A percentile compares a stretch with the other conserved stretches of the same genome.
Evolutionary conservation across 2,888 invertebrate genomes (phyloP).

Genomic region (Eupeodes latifasciatus): DNA sequence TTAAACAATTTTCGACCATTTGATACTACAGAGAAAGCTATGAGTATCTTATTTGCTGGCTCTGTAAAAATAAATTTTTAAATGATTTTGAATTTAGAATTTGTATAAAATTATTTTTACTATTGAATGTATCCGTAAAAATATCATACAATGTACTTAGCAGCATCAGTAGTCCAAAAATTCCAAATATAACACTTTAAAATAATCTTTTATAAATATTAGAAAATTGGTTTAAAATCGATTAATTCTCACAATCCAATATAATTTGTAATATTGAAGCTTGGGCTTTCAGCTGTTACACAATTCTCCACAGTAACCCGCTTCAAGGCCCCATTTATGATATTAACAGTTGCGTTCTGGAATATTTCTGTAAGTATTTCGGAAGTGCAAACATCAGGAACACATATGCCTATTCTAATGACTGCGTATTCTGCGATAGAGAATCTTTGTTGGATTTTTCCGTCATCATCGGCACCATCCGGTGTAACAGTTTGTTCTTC

Average conservation of each 20-base stretch:
- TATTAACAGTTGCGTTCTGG: slow-evolving; percentile 19
- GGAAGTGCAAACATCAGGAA: slow-evolving; percentile 54
- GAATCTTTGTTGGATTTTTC: slow-evolving; percentile 7
- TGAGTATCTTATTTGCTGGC: not conserved
- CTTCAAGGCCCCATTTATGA: slow-evolving; percentile 33
- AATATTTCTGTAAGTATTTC: slow-evolving; percentile 38
- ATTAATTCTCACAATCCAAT: slow-evolving; percentile 55
- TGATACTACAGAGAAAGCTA: slow-evolving; percentile 53
- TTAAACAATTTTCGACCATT: slow-evolving; percentile 56
- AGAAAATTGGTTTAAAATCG: not conserved
- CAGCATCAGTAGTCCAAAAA: slow-evolving; percentile 40
- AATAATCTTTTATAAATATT: not conserved
- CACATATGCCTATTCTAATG: slow-evolving; percentile 56
- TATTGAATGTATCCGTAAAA: slow-evolving; percentile 9
- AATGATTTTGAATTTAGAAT: not conserved
- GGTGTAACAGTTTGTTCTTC: not conserved
- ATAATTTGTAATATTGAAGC: slow-evolving; percentile 52
- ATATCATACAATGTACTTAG: slow-evolving; percentile 54
- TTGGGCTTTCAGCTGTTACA: slow-evolving; percentile 1
- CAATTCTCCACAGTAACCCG: slow-evolving; percentile 42
- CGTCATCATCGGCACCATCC: not conserved
- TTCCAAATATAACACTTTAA: slow-evolving; percentile 56
- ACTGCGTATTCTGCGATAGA: slow-evolving; percentile 18
- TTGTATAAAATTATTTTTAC: slow-evolving; percentile 3
- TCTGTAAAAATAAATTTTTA: slow-evolving; percentile 6